Base-by-base conservation (phyloP, 2,888 invertebrate genomes). In the Diarsia rubi region DNA sequence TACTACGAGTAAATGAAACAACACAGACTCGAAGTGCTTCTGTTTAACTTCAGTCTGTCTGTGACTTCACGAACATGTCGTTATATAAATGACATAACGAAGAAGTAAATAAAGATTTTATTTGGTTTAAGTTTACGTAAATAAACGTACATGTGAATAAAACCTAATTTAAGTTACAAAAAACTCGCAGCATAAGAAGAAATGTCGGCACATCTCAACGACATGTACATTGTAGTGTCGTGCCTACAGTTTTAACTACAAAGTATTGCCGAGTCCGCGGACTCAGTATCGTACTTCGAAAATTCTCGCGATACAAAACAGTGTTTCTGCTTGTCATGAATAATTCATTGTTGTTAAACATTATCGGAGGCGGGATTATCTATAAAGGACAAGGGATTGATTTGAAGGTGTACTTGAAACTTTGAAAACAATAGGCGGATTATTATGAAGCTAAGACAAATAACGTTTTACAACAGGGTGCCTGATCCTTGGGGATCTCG, bases 151-250 rank as follows among this genome's bases (percentile, higher is more conserved):
- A 79, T 64, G 76, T 79, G 69, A 82, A 80, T 83, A 74, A 82
- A 86, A 82, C 75, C 77, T 79, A 73, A 85, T 85, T 85, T 82
- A 85, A 87, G 76, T 85, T 85, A 68, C 63, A 77, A 83, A 87
- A 85, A 85, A 78, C 60, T 73, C 21, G 21, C 45, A 44, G 67
- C n/a, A 54, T 73, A 62, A 54, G 62, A 66, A 79, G 69, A 31
- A 60, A 87, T 77, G 74, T 82, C 27, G 68, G 37, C 60, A 84
- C 76, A 74, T 74, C 81, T 85, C 47, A 54, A 60, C 71, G 37
- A 44, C 69, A 62, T 79, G 65, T 69, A 79, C 68, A 64, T 79
- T 79, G 71, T 71, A 73, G 62, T 63, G 66, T 69, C 57, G 63
- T 68, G 64, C 66, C 52, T 63, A 57, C 71, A 60, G 57, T 59